A percentile compares a stretch with the other conserved stretches of the same genome.
Evolutionary conservation across 2,888 invertebrate species (phyloP).

Genomic region (Thereva nobilitata): DNA sequence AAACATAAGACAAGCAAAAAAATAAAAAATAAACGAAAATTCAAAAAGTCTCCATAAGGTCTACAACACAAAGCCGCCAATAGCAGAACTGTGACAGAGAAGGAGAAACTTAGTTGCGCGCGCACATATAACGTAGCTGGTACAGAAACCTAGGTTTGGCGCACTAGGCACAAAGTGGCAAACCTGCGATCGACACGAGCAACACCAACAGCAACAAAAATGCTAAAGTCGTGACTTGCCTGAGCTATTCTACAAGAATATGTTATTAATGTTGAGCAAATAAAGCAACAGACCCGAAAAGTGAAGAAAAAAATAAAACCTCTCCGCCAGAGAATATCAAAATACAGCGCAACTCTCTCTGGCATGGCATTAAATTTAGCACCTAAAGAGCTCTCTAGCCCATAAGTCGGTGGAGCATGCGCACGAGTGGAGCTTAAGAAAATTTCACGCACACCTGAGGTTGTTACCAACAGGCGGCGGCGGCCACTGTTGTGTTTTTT

Average conservation of each 20-base stretch:
- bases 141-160: too few species aligned
- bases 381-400: too few species aligned
- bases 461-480: too few species aligned
- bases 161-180: not conserved
- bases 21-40: constrained; percentile 6
- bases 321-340: constrained; percentile 2
- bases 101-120: constrained; percentile 19
- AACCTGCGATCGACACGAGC: constrained; percentile 20
- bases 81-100: constrained; percentile 24
- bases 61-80: constrained; percentile 18
- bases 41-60: constrained; percentile 28
- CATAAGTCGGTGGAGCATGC: too few species aligned
- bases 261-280: constrained; percentile 41
- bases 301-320: constrained; percentile 6
- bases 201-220: constrained; percentile 31
- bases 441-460: too few species aligned
- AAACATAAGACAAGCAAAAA: constrained; percentile 11
- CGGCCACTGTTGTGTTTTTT: too few species aligned
- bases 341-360: not conserved
- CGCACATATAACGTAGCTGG: not conserved
- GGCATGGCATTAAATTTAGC: too few species aligned
- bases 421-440: too few species aligned
- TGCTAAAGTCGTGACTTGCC: constrained; percentile 41
- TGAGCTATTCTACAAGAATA: constrained; percentile 41
- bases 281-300: constrained; percentile 20